Evolutionary conservation across 2,888 invertebrate species (phyloP), one percentile per base, ranked within the genome.

Genomic region (Chrysolina oricalcia): DNA sequence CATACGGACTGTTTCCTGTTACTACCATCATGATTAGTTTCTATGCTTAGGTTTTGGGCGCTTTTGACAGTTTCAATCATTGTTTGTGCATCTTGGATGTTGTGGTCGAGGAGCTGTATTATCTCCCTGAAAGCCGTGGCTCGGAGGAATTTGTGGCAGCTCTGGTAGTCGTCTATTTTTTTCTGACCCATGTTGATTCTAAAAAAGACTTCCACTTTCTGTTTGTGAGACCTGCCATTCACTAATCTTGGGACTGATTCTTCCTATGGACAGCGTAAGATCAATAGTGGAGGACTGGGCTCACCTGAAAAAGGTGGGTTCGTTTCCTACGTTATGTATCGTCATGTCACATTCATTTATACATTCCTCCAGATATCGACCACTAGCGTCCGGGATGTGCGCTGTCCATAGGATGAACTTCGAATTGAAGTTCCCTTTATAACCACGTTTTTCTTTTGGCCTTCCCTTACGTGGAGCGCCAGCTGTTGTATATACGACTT

Each of bases 261-360:
- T n/a, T n/a, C n/a, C n/a, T n/a, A n/a, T n/a, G n/a, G n/a, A n/a
- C n/a, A n/a, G n/a, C n/a, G n/a, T n/a, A n/a, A n/a, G n/a, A n/a
- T n/a, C n/a, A n/a, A n/a, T n/a, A n/a, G n/a, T n/a, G n/a, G n/a
- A n/a, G n/a, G n/a, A n/a, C n/a, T 50, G 46, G 3, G n/a, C 40
- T 15, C 64, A 50, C 46, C 64, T 71, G 10, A 48, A n/a, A 46
- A 50, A 71, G 10, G 70, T 64, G 1, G 71, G 65, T 53, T 63
- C 56, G 21, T 13, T 46, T 6, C 35, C 40, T 8, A 15, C 41
- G 21, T 71, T 71, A 15, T 71, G 70, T 11, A 67, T 40, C 8
- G 15, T 53, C 53, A 72, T 17, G 17, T 43, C 46, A 11, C 48
- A 1, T 23, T 48, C 15, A 3, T 56, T 17, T 13, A 66, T 13